A percentile compares a stretch with the other conserved stretches of the same genome.
phyloP scores from a whole-genome alignment of 2,888 invertebrate species.

The Marasmarcha lunaedactyla region DNA sequence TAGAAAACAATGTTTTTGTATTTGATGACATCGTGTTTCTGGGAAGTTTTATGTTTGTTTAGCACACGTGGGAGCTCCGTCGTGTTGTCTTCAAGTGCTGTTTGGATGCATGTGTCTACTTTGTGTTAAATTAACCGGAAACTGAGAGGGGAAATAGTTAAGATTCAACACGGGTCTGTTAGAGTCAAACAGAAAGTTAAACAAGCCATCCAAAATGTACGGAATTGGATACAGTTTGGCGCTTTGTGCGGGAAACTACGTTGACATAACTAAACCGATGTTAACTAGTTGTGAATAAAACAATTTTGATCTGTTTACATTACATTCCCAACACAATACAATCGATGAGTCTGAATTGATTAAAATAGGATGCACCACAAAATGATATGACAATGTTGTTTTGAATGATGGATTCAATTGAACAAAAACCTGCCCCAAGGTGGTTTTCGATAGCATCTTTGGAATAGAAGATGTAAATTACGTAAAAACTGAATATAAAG shows the following conservation, averaged over 20 bases:
- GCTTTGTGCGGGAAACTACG: not conserved
- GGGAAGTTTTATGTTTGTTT: conserved; percentile 46
- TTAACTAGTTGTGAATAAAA: not conserved
- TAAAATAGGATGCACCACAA: conserved; percentile 38
- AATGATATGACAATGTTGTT: conserved; percentile 38
- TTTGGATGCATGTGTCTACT: conserved; percentile 53
- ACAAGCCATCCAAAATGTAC: conserved; percentile 23
- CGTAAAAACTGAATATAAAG: conserved; percentile 46
- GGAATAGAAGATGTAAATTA: conserved; percentile 59
- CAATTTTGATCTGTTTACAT: conserved; percentile 6
- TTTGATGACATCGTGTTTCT: conserved; percentile 54
- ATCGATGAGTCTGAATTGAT: conserved; percentile 46
- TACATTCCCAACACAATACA: conserved; percentile 30
- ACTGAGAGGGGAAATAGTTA: conserved; percentile 55
- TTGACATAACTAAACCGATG: not conserved
- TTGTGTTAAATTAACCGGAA: conserved; percentile 64
- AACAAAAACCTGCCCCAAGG: conserved; percentile 25
- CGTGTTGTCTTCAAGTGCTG: conserved; percentile 26
- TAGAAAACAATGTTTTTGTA: conserved; percentile 49
- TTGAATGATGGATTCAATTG: conserved; percentile 19
- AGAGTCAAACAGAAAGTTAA: conserved; percentile 40
- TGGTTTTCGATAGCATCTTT: conserved; percentile 23
- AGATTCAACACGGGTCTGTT: conserved; percentile 50
- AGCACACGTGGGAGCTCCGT: conserved; percentile 51
- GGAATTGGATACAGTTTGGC: conserved; percentile 8